Percentiles rank a stretch among this genome's conserved stretches.
These are phyloP conservation scores for Entomyzon cyanotis DNA, from an alignment of 2,113 vertebrate genomes.

Conservation along the genomic window DNA sequence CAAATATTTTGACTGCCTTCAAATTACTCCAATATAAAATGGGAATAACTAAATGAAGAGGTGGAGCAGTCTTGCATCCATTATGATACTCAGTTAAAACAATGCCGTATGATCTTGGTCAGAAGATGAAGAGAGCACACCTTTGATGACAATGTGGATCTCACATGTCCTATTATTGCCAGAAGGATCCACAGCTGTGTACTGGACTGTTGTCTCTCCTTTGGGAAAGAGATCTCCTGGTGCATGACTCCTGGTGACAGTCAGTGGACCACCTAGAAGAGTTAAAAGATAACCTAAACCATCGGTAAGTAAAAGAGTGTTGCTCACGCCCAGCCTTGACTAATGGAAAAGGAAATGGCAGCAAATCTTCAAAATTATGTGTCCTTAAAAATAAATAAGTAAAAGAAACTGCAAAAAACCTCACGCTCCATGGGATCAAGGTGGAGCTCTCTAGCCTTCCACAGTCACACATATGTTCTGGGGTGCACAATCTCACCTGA, in stretches of 20 bases:
- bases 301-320: neutral
- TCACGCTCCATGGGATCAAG: neutral
- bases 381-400: neutral
- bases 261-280: conserved; percentile 77
- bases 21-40: neutral
- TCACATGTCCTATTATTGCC: conserved; percentile 93
- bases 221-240: conserved; percentile 86
- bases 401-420: neutral
- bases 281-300: neutral
- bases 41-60: neutral
- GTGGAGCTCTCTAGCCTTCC: neutral
- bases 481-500: conserved; percentile 79
- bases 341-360: neutral
- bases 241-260: conserved; percentile 80
- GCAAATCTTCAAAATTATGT: neutral
- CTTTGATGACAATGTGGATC: conserved; percentile 87
- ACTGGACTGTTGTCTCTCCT: conserved; percentile 86
- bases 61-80: neutral
- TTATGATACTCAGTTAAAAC: neutral
- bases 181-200: conserved; percentile 86
- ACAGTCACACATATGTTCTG: neutral
- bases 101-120: neutral
- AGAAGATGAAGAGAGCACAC: conserved; percentile 65
- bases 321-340: neutral
- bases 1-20: neutral